Evolutionary conservation across 2,888 invertebrate genomes (phyloP), one percentile per base, ranked within the genome.

Genomic region (Metellina segmentata): DNA sequence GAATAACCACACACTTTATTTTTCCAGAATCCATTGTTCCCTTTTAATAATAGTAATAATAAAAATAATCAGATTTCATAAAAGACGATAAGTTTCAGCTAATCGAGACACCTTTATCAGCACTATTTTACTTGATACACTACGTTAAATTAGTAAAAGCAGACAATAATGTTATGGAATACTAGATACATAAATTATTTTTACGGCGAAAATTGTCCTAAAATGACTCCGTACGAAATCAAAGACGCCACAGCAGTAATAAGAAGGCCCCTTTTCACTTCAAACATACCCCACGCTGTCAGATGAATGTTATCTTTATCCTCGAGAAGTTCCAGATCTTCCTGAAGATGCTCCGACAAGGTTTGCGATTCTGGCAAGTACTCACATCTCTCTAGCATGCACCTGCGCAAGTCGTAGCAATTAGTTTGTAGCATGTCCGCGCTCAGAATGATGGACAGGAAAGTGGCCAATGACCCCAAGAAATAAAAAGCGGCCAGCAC

Each of bases 261-360:
- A 11, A 90, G 20, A 0, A 90, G 8, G 19, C 85, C 81, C 51
- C 79, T 85, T 5, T 81, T 79, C 5, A 90, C 74, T 5, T 74
- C 48, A 19, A 81, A 90, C 81, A 81, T 90, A 6, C 81, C 79
- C 90, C 85, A 85, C 0, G 90, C 90, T 0, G 90, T 90, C 51
- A 90, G 69, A 8, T 69, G 52, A 19, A 85, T 49, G 20, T 85
- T 85, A 7, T 79, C 85, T 48, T 78, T 89, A 19, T 89, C 89
- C 61, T 89, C 89, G 19, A 89, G 51, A 19, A 89, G 34, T 11
- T 11, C 52, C 61, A 89, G 20, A 51, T 74, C 71, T 9, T 79
- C 52, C 19, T 79, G 48, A 16, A 78, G 52, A 1, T 19, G 53
- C 5, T 79, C 69, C 0, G 53, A 9, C 4, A 89, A n/a, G n/a